Conservation (phyloP, 1,140 invertebrate genomes). For the Pseudomyrmex gracilis region DNA sequence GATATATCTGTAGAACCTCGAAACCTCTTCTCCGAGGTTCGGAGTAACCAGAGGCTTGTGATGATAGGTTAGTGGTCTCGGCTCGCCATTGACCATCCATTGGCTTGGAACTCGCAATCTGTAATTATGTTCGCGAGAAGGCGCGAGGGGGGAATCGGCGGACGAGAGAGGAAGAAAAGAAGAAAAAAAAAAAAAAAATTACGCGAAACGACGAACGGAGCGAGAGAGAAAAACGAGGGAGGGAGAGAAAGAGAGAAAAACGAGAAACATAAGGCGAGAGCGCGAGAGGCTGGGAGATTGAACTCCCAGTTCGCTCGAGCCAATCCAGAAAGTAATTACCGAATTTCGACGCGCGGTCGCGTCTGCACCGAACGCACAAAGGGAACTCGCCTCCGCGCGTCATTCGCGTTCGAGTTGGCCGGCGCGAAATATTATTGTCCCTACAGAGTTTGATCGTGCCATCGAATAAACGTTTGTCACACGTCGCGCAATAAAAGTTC, state of each 20-base stretch:
- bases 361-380: slow-evolving; percentile 55
- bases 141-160: slow-evolving; percentile 17
- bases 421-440: slow-evolving; percentile 59
- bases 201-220: slow-evolving; percentile 17
- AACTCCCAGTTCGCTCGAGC: slow-evolving; percentile 71
- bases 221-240: neutral
- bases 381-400: slow-evolving; percentile 44
- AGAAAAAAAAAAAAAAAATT: slow-evolving; percentile 63
- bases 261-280: slow-evolving; percentile 61
- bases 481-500: slow-evolving; percentile 52
- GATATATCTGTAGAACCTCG: slow-evolving; percentile 26
- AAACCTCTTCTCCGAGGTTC: slow-evolving; percentile 50
- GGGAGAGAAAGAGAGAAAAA: slow-evolving; percentile 21
- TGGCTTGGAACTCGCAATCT: slow-evolving; percentile 73
- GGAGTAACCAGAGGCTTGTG: slow-evolving; percentile 74
- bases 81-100: slow-evolving; percentile 76
- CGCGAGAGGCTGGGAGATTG: slow-evolving; percentile 63
- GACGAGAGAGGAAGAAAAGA: slow-evolving; percentile 28
- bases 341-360: slow-evolving; percentile 73
- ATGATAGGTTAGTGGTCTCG: slow-evolving; percentile 77
- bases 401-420: slow-evolving; percentile 53
- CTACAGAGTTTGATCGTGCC: slow-evolving; percentile 45
- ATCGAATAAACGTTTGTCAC: slow-evolving; percentile 60
- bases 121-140: slow-evolving; percentile 76
- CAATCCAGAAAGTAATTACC: slow-evolving; percentile 79